These are phyloP conservation scores for Chlorodrepanis virens DNA, from an alignment of 2,113 vertebrate genomes.

Conservation along the genomic window DNA sequence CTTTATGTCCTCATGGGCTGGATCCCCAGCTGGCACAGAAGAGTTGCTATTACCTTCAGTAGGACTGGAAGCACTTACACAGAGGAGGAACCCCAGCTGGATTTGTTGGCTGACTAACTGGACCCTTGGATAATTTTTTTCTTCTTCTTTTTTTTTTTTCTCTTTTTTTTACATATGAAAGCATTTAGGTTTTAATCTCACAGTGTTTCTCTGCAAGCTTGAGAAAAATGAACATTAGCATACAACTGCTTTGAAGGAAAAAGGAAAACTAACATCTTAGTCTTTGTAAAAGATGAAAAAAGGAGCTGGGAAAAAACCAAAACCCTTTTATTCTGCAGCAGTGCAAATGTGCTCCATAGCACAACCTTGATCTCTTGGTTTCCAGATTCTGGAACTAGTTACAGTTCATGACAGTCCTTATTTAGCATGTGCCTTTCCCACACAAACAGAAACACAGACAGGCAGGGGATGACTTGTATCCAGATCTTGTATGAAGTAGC, in stretches of 20 bases:
- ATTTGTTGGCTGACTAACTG: neutral
- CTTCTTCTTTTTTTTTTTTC: too few relatives aligned
- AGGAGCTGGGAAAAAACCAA: fast-evolving
- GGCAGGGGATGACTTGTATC: neutral
- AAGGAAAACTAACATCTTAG: neutral
- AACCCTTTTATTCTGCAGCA: neutral
- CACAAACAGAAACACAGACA: neutral
- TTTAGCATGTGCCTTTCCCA: neutral
- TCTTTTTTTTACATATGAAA: neutral
- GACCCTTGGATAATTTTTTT: neutral
- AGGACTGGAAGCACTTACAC: neutral
- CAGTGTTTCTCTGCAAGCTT: neutral
- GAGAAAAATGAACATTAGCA: neutral
- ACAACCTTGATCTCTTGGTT: neutral
- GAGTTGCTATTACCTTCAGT: neutral
- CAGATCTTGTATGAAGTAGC: neutral
- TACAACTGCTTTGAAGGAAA: neutral
- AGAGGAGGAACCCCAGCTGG: neutral
- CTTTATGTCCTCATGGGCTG: neutral
- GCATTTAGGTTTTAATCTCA: neutral
- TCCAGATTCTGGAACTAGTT: neutral
- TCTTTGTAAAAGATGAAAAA: neutral
- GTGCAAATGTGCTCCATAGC: neutral
- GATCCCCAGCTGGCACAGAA: neutral
- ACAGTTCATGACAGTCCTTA: neutral